Evolutionary conservation across 2,888 invertebrate species (phyloP).

Genomic region (Acrobasis suavella): DNA sequence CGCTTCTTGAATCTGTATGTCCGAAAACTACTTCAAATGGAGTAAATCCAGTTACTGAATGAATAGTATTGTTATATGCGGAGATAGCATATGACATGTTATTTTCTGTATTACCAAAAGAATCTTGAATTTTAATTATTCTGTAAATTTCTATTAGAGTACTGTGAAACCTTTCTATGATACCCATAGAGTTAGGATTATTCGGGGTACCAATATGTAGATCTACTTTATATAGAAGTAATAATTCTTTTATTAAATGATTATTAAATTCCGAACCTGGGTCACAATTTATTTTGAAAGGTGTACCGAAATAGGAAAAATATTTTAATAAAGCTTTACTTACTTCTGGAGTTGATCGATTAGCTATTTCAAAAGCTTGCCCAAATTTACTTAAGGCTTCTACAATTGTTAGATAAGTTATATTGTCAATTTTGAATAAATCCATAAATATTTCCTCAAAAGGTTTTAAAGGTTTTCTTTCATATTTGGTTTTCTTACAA

Average conservation of each 20-base stretch:
- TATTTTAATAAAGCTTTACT: constrained; percentile 26
- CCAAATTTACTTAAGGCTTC: constrained; percentile 41
- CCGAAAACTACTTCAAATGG: too few species aligned
- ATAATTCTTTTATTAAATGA: constrained; percentile 29
- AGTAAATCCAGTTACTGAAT: too few species aligned
- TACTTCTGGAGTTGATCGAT: constrained; percentile 36
- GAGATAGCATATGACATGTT: too few species aligned
- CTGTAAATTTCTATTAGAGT: constrained; percentile 38
- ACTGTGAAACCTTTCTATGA: constrained; percentile 39
- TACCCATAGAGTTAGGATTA: constrained; percentile 36
- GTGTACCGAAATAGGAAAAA: too few species aligned
- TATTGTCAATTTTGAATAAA: constrained; percentile 30
- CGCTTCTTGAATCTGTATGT: too few species aligned
- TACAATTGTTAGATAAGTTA: constrained; percentile 31
- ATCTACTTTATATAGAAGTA: constrained; percentile 35
- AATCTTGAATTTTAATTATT: constrained; percentile 37
- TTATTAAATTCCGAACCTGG: constrained; percentile 43
- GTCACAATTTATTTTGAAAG: constrained; percentile 35
- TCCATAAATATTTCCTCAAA: constrained; percentile 40
- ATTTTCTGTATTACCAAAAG: constrained; percentile 32
- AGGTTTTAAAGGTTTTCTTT: constrained; percentile 36
- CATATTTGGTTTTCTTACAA: constrained; percentile 31
- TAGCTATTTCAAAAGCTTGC: constrained; percentile 36
- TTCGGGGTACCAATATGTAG: constrained; percentile 36
- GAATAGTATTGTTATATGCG: too few species aligned